Evolutionary conservation across 2,888 invertebrate species (phyloP).

Genomic region (Sphinx pinastri): DNA sequence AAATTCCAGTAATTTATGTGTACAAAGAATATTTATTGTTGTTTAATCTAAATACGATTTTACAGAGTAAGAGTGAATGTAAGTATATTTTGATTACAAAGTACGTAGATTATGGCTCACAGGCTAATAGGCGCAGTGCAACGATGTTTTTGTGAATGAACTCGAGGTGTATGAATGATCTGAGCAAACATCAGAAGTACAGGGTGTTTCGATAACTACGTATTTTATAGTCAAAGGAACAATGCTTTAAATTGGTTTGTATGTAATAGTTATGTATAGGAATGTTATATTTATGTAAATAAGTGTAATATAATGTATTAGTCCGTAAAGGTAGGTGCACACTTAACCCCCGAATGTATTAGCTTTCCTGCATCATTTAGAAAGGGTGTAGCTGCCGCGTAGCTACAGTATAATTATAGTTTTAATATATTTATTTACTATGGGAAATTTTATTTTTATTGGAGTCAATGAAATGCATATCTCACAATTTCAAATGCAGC

Average conservation of each 20-base stretch:
- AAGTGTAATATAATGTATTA: not conserved
- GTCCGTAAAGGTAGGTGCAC: not conserved
- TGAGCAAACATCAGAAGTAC: too few relatives aligned
- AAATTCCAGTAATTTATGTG: slow-evolving; percentile 1
- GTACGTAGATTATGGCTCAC: not conserved
- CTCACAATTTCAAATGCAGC: too few relatives aligned
- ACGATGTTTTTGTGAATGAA: too few relatives aligned
- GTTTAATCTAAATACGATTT: not conserved
- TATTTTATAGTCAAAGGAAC: not conserved
- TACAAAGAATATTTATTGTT: slow-evolving; percentile 13
- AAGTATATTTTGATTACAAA: not conserved
- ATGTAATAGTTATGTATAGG: not conserved
- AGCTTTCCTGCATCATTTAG: not conserved
- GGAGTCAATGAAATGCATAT: too few relatives aligned
- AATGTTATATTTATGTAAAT: not conserved
- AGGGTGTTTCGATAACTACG: too few relatives aligned
- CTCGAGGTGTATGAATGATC: too few relatives aligned
- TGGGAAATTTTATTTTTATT: too few relatives aligned
- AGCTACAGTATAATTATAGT: too few relatives aligned
- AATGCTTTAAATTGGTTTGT: not conserved
- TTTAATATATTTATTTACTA: too few relatives aligned
- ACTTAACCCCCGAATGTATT: not conserved
- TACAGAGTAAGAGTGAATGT: not conserved
- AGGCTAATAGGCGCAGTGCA: too few relatives aligned
- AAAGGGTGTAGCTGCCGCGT: too few relatives aligned